Evolutionary conservation across 1,140 invertebrate genomes (phyloP).

Genomic region (Lutraria rhynchaena): DNA sequence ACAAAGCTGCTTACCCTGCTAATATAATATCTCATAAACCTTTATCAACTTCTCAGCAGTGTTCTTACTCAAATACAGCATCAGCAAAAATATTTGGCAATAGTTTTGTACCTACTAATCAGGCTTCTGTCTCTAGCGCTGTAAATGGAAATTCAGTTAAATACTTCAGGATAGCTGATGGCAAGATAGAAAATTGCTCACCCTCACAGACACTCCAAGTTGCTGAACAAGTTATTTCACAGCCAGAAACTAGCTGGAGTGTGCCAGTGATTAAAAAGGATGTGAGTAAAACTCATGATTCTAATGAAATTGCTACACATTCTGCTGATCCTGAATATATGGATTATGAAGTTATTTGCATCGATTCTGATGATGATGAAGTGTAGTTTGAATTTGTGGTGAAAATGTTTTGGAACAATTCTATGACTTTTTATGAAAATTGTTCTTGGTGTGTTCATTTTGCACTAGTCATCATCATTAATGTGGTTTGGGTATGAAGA

Average conservation of each 20-base stretch:
- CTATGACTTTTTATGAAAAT: no score
- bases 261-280: neutral
- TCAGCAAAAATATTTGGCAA: conserved; percentile 26
- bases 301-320: neutral
- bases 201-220: neutral
- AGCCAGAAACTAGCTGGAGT: neutral
- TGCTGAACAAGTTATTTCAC: no score
- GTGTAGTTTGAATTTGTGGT: no score
- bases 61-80: conserved; percentile 6
- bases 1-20: neutral
- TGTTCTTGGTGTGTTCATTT: no score
- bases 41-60: neutral
- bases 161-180: neutral
- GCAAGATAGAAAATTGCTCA: neutral
- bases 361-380: conserved; percentile 48
- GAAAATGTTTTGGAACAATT: no score
- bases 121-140: neutral
- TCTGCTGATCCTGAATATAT: conserved; percentile 15
- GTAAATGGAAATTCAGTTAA: neutral
- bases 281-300: neutral
- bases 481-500: no score
- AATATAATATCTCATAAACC: neutral
- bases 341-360: conserved; percentile 54
- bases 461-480: no score
- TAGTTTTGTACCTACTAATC: neutral